phyloP scores from a whole-genome alignment of 2,113 vertebrate species.

The Dromas ardeola region DNA sequence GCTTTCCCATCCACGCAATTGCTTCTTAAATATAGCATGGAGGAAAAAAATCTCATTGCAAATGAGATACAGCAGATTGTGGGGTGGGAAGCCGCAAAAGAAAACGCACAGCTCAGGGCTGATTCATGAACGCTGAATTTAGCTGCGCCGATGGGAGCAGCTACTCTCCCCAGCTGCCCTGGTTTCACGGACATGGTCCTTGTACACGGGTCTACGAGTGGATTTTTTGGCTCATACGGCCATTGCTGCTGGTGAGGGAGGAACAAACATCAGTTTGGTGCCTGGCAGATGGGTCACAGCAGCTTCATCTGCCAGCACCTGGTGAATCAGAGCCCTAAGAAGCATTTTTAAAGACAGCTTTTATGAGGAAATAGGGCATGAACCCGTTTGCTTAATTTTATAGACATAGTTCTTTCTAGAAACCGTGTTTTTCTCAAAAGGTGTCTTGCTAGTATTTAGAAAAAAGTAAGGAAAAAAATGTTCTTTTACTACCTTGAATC shows the following conservation, averaged over 20 bases:
- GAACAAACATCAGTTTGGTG: background rate
- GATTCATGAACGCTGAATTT: background rate
- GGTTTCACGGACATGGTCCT: rapidly evolving
- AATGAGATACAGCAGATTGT: slow-evolving; percentile 3
- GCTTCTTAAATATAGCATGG: background rate
- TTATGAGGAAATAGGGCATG: background rate
- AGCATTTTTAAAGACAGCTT: background rate
- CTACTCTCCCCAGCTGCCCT: background rate
- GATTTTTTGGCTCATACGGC: background rate
- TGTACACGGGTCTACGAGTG: rapidly evolving
- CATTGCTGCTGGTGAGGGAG: background rate
- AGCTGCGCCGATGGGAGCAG: background rate
- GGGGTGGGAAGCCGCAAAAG: background rate
- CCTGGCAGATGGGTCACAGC: background rate
- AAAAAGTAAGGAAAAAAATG: background rate
- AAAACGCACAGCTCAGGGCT: background rate
- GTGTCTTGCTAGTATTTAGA: background rate
- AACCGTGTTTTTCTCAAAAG: background rate
- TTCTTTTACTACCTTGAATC: background rate
- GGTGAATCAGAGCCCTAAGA: background rate
- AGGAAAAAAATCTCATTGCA: background rate
- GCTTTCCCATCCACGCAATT: background rate
- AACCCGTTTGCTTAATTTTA: background rate
- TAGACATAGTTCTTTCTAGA: background rate
- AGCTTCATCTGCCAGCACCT: background rate